Evolutionary conservation across 2,888 invertebrate genomes (phyloP).

Genomic region (Drosophila formosana): DNA sequence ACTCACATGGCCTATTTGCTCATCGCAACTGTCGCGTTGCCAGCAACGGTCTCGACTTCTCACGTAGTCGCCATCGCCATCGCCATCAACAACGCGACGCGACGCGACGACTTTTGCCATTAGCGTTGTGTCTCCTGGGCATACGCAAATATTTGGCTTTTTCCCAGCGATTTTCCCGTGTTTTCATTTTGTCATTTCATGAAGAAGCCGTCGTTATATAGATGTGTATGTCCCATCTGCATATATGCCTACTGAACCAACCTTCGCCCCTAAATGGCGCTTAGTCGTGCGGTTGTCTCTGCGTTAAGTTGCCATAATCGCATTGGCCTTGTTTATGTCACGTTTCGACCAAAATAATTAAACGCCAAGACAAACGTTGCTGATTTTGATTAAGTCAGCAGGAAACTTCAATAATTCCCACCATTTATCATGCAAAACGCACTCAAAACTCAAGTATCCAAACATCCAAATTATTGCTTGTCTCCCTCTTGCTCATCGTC

Average conservation of each 20-base stretch:
- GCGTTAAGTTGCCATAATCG: slow-evolving; percentile 57
- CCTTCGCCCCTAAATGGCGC: slow-evolving; percentile 29
- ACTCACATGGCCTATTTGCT: slow-evolving; percentile 29
- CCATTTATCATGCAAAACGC: slow-evolving; percentile 17
- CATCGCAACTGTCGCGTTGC: slow-evolving; percentile 18
- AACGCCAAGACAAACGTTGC: slow-evolving; percentile 41
- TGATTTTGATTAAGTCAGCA: slow-evolving; percentile 63
- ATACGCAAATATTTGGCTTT: slow-evolving; percentile 67
- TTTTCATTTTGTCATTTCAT: slow-evolving; percentile 74
- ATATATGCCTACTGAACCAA: slow-evolving; percentile 3
- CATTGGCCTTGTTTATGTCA: slow-evolving; percentile 58
- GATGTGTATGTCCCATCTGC: slow-evolving; percentile 28
- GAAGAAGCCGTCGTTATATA: slow-evolving; percentile 48
- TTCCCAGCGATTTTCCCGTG: slow-evolving; percentile 60
- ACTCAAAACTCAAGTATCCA: slow-evolving; percentile 5
- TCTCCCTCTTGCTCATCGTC: neutral
- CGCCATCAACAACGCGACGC: neutral
- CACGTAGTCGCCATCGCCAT: slow-evolving; percentile 33
- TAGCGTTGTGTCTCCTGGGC: slow-evolving; percentile 52
- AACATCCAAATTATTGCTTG: slow-evolving; percentile 18
- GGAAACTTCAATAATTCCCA: slow-evolving; percentile 28
- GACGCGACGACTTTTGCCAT: slow-evolving; percentile 57
- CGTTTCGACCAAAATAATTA: slow-evolving; percentile 63
- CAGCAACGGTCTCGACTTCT: slow-evolving; percentile 18
- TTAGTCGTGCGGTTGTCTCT: slow-evolving; percentile 44